A percentile compares a stretch with the other conserved stretches of the same genome.
phyloP scores from a whole-genome alignment of 1,140 invertebrate species.

The Eueides isabella region DNA sequence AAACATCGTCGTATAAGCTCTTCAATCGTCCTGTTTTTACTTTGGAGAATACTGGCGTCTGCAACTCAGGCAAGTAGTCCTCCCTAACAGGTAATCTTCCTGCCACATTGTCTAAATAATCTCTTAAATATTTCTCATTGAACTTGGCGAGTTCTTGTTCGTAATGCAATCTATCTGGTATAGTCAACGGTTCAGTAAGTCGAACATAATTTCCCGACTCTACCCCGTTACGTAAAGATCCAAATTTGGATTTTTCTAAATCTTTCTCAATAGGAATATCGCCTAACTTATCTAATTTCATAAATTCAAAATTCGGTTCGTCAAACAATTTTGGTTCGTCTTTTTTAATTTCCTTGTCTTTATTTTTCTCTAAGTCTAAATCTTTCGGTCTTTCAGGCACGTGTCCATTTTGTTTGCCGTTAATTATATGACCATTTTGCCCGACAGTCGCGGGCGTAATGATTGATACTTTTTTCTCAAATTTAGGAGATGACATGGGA shows the following conservation, averaged over 20 bases:
- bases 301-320: constrained; percentile 56
- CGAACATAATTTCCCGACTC: constrained; percentile 66
- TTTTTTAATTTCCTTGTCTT: constrained; percentile 50
- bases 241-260: constrained; percentile 72
- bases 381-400: constrained; percentile 65
- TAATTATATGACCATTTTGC: constrained; percentile 46
- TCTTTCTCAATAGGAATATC: constrained; percentile 63
- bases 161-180: constrained; percentile 67
- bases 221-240: constrained; percentile 70
- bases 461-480: constrained; percentile 66
- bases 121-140: constrained; percentile 72
- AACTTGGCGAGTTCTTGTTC: constrained; percentile 74
- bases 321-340: constrained; percentile 58
- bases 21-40: constrained; percentile 66
- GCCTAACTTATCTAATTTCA: constrained; percentile 47
- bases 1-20: constrained; percentile 66
- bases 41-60: constrained; percentile 77
- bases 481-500: constrained; percentile 56
- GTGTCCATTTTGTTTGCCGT: constrained; percentile 57
- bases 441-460: constrained; percentile 47
- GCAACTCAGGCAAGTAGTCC: constrained; percentile 75
- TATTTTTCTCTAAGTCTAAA: constrained; percentile 60
- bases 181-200: constrained; percentile 64
- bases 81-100: constrained; percentile 63
- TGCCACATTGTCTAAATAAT: constrained; percentile 62